A percentile compares a stretch with the other conserved stretches of the same genome.
These are phyloP conservation scores for Galaxea fascicularis DNA, from an alignment of 92 coral and sea anemone species.

Conservation along the genomic window DNA sequence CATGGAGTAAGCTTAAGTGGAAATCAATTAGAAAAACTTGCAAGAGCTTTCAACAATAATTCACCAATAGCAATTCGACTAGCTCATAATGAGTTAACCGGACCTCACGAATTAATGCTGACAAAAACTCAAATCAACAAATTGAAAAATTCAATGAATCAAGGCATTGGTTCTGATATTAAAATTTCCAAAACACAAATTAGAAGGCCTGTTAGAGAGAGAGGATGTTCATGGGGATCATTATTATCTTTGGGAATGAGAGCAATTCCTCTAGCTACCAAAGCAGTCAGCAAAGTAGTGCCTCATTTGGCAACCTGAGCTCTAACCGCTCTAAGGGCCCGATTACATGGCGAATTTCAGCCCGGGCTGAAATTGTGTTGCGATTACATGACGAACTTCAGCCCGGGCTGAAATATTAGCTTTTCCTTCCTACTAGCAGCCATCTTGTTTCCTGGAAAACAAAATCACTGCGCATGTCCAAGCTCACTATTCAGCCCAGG, in stretches of 20 bases:
- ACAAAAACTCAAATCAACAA: neutral
- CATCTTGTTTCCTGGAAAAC: too few species aligned
- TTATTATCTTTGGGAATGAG: neutral
- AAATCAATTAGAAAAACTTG: neutral
- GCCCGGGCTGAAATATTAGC: too few species aligned
- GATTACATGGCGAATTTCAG: too few species aligned
- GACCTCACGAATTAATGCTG: neutral
- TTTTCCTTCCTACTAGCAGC: too few species aligned
- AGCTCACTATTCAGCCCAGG: too few species aligned
- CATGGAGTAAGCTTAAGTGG: too few species aligned
- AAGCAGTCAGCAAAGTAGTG: neutral
- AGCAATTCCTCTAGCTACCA: neutral
- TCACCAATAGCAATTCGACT: neutral
- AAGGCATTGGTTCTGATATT: too few species aligned
- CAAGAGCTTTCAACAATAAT: neutral
- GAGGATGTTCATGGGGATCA: neutral
- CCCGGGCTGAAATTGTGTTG: too few species aligned
- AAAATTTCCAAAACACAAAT: neutral
- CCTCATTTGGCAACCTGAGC: neutral
- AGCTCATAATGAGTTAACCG: neutral
- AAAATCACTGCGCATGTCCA: too few species aligned
- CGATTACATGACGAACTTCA: too few species aligned
- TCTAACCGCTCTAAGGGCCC: too few species aligned
- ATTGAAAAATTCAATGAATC: neutral
- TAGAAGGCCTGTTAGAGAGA: neutral